Conservation (phyloP, 1,140 invertebrate species). For the Microvelia longipes region DNA sequence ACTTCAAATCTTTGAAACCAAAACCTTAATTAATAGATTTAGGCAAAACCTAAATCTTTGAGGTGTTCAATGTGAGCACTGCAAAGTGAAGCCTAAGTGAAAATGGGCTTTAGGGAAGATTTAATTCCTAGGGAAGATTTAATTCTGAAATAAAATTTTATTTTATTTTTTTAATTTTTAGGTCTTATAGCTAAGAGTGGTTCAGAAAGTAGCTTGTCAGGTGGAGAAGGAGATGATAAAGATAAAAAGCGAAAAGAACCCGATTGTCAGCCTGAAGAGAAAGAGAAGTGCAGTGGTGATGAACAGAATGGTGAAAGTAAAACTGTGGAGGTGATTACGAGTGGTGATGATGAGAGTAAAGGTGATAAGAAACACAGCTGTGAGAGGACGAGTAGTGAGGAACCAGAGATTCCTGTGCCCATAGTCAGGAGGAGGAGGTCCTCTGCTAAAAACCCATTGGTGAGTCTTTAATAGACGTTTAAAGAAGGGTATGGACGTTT, state of each 20-base stretch:
- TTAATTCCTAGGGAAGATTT: too few species aligned
- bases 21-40: too few species aligned
- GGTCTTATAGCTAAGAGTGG: conserved; percentile 51
- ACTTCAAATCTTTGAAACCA: too few species aligned
- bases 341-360: neutral
- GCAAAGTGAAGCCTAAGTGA: too few species aligned
- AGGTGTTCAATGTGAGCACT: too few species aligned
- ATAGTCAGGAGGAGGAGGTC: conserved; percentile 41
- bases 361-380: neutral
- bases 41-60: too few species aligned
- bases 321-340: neutral
- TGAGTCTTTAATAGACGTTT: neutral
- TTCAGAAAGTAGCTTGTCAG: conserved; percentile 71
- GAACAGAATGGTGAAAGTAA: conserved; percentile 27
- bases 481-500: too few species aligned
- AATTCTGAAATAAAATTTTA: too few species aligned
- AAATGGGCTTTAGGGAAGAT: too few species aligned
- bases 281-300: conserved; percentile 47
- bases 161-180: conserved; percentile 13
- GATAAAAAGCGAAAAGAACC: conserved; percentile 20
- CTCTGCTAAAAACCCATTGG: conserved; percentile 39
- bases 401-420: conserved; percentile 26
- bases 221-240: conserved; percentile 26
- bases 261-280: conserved; percentile 43
- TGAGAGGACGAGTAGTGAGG: conserved; percentile 35